Percentiles rank a stretch among this genome's conserved stretches.
phyloP scores from a whole-genome alignment of 2,797 vertebrate genomes.

The Notoglanidium macrostoma region DNA sequence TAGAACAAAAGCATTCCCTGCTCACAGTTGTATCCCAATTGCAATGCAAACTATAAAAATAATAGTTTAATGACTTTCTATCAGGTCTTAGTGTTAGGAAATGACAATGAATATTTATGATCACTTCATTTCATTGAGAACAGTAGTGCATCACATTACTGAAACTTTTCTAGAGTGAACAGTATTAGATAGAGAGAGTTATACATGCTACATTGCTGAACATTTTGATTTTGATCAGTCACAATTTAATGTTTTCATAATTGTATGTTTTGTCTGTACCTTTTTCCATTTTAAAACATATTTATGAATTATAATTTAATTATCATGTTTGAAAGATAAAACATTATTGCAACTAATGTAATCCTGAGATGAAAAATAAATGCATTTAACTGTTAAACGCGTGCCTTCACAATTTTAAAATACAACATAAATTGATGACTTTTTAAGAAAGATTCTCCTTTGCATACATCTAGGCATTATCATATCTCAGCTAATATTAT shows the following conservation, averaged over 20 bases:
- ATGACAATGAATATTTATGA: constrained; percentile 31
- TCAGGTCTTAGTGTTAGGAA: constrained; percentile 18
- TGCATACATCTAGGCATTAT: background rate
- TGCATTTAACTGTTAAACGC: constrained; percentile 30
- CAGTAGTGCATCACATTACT: background rate
- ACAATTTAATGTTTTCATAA: constrained; percentile 42
- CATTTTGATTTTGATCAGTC: background rate
- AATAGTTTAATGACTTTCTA: background rate
- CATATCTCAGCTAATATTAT: background rate
- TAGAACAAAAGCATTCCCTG: background rate
- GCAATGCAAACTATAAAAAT: constrained; percentile 20
- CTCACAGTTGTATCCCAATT: constrained; percentile 3
- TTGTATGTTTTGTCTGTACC: constrained; percentile 61
- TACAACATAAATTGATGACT: background rate
- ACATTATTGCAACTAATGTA: constrained; percentile 44
- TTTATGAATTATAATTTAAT: constrained; percentile 58
- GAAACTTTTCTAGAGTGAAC: background rate
- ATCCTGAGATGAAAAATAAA: constrained; percentile 47
- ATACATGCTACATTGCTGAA: constrained; percentile 1
- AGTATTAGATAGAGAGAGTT: background rate
- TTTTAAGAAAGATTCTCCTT: background rate
- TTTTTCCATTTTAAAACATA: constrained; percentile 25
- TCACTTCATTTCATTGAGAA: constrained; percentile 15
- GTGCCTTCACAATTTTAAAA: background rate
- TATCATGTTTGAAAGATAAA: constrained; percentile 62